phyloP scores from a whole-genome alignment of 2,113 vertebrate genomes.

The Origma solitaria region DNA sequence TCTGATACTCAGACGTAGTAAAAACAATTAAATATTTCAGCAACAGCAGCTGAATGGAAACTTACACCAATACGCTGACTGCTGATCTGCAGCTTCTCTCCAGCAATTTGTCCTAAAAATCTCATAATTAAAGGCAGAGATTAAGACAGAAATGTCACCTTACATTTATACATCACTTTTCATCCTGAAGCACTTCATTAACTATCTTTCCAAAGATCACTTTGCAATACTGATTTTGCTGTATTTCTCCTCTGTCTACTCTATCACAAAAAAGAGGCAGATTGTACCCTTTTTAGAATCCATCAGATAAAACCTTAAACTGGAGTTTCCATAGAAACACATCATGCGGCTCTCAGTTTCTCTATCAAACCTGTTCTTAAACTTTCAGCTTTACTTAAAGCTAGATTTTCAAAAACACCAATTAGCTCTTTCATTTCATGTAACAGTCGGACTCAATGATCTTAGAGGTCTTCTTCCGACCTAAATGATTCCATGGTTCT shows the following conservation, averaged over 20 bases:
- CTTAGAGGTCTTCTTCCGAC: neutral
- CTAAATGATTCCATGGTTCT: neutral
- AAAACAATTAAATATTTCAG: neutral
- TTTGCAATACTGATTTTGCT: neutral
- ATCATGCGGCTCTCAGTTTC: neutral
- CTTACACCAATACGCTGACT: neutral
- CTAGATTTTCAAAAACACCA: neutral
- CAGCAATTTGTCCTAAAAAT: neutral
- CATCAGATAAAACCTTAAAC: slow-evolving; percentile 47
- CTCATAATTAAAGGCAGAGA: neutral
- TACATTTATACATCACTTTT: neutral
- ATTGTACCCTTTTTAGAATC: slow-evolving; percentile 31
- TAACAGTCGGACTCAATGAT: neutral
- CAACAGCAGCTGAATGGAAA: neutral
- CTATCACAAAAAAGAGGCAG: slow-evolving; percentile 4
- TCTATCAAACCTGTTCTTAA: slow-evolving; percentile 28
- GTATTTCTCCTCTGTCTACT: slow-evolving; percentile 25
- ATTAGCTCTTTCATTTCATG: neutral
- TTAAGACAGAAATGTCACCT: slow-evolving; percentile 38
- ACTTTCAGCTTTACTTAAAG: slow-evolving; percentile 42
- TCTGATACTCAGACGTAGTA: neutral
- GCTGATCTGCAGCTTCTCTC: neutral
- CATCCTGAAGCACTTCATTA: slow-evolving; percentile 46
- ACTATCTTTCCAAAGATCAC: slow-evolving; percentile 30
- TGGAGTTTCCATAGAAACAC: slow-evolving; percentile 60